Conservation (phyloP, 2,888 invertebrate genomes). For the Apodemia mormo region DNA sequence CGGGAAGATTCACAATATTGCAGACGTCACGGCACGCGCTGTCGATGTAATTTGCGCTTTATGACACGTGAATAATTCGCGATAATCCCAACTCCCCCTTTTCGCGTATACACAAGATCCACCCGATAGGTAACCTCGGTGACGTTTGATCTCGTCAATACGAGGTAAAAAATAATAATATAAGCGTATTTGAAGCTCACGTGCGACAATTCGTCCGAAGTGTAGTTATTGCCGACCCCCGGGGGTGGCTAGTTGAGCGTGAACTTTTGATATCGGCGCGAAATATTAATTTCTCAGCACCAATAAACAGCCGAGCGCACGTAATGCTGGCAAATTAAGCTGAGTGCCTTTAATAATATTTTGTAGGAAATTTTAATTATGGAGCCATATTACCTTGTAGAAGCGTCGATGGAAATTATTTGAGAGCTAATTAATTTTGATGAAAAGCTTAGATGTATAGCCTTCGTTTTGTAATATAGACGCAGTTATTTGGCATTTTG, state of each 20-base stretch:
- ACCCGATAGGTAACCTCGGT: slow-evolving; percentile 52
- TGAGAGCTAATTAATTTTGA: slow-evolving; percentile 48
- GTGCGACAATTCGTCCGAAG: slow-evolving; percentile 69
- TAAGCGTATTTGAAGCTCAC: slow-evolving; percentile 74
- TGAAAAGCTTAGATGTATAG: slow-evolving; percentile 38
- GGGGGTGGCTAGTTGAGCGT: slow-evolving; percentile 78
- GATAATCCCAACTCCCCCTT: slow-evolving; percentile 56
- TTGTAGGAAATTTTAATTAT: slow-evolving; percentile 70
- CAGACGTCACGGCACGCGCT: slow-evolving; percentile 67
- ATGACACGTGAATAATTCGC: slow-evolving; percentile 77
- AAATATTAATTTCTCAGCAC: slow-evolving; percentile 79
- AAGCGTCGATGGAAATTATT: slow-evolving; percentile 47
- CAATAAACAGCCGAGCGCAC: slow-evolving; percentile 72
- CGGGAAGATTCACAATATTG: slow-evolving; percentile 57
- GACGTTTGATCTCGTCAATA: slow-evolving; percentile 71
- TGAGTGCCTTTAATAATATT: slow-evolving; percentile 74
- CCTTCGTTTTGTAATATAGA: slow-evolving; percentile 23
- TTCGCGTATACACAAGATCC: slow-evolving; percentile 31
- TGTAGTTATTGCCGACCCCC: slow-evolving; percentile 67
- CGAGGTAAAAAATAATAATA: slow-evolving; percentile 69
- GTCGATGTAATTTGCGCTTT: slow-evolving; percentile 72
- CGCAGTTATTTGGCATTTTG: background rate
- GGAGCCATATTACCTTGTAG: slow-evolving; percentile 55
- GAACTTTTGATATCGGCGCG: slow-evolving; percentile 78
- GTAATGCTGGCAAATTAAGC: slow-evolving; percentile 77